Evolutionary conservation across 1,140 invertebrate genomes (phyloP).

Genomic region (Cyphomyrmex costatus): DNA sequence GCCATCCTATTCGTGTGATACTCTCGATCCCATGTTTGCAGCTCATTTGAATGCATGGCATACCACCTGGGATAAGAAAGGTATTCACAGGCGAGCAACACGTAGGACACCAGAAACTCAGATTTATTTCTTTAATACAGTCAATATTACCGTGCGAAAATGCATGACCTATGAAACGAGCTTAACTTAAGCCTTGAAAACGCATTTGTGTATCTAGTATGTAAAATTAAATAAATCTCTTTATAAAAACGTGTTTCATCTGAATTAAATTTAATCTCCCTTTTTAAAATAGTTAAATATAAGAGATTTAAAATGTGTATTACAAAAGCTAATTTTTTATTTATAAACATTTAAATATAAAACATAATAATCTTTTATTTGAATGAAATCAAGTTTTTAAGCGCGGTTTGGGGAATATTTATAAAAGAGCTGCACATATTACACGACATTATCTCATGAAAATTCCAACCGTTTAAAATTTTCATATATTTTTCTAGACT

Average conservation of each 20-base stretch:
- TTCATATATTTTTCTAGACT: constrained; percentile 30
- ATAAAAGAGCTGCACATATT: not conserved
- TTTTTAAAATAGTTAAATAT: not conserved
- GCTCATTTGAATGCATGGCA: constrained; percentile 78
- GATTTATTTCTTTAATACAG: constrained; percentile 76
- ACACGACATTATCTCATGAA: constrained; percentile 25
- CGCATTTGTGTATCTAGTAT: not conserved
- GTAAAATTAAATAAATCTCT: not conserved
- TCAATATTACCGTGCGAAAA: constrained; percentile 59
- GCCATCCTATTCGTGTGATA: constrained; percentile 42
- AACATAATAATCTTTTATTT: constrained; percentile 9
- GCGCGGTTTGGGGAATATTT: constrained; percentile 1
- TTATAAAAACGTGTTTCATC: not conserved
- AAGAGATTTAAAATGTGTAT: not conserved
- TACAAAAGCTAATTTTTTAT: constrained; percentile 23
- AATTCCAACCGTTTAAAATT: constrained; percentile 37
- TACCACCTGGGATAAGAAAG: constrained; percentile 70
- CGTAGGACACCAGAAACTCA: constrained; percentile 72
- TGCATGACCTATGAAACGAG: not conserved
- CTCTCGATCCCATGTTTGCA: constrained; percentile 75
- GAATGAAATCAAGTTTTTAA: constrained; percentile 32
- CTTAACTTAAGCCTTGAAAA: not conserved
- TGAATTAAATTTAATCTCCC: not conserved
- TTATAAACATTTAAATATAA: not conserved
- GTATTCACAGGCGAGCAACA: constrained; percentile 72